Percentiles rank a stretch among this genome's conserved stretches.
phyloP scores from a whole-genome alignment of 2,888 invertebrate genomes.

The Parnassius mnemosyne region DNA sequence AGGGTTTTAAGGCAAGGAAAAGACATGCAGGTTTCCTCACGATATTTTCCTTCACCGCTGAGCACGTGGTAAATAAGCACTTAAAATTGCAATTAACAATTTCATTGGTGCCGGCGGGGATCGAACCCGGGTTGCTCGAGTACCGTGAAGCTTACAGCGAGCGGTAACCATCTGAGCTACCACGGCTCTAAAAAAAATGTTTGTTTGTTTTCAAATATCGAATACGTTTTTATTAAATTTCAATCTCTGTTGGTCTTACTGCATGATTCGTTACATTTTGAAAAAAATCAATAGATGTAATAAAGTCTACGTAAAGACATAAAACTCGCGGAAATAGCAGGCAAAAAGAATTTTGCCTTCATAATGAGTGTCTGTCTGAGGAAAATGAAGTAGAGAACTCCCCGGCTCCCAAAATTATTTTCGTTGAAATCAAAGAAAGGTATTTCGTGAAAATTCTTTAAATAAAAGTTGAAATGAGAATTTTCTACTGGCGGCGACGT shows the following conservation, averaged over 20 bases:
- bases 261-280: background rate
- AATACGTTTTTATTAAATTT: background rate
- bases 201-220: background rate
- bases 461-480: conserved; percentile 26
- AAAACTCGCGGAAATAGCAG: background rate
- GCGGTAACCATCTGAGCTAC: no score
- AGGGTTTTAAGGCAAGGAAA: no score
- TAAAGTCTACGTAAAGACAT: background rate
- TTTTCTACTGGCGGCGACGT: conserved; percentile 9
- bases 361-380: conserved; percentile 4
- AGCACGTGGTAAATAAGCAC: no score
- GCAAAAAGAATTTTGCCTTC: conserved; percentile 7
- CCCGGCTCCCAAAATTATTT: conserved; percentile 24
- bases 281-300: background rate
- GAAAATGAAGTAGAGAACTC: conserved; percentile 12
- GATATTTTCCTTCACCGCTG: no score
- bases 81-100: no score
- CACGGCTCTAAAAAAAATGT: no score
- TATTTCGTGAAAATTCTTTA: conserved; percentile 26
- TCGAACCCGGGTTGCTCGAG: no score
- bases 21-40: no score
- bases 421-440: conserved; percentile 23
- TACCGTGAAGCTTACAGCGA: no score
- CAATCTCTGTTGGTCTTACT: background rate
- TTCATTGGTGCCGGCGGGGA: no score